These are phyloP conservation scores for Martes martes DNA, from an alignment of 2,113 vertebrate genomes.

Conservation along the genomic window DNA sequence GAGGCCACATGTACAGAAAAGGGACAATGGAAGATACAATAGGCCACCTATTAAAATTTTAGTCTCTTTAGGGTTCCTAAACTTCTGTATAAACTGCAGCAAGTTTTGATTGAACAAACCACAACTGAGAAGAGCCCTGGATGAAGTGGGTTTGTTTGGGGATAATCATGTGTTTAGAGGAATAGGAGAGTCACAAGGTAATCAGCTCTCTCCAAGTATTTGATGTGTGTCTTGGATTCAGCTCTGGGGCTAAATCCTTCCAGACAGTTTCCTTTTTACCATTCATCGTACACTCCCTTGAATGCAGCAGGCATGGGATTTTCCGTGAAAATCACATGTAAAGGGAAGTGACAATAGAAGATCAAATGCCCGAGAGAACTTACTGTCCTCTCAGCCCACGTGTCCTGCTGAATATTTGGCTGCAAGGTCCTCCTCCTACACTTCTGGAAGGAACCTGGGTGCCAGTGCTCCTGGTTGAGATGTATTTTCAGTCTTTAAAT, in stretches of 20 bases:
- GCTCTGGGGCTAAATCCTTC: neutral
- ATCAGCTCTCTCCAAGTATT: neutral
- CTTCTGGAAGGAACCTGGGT: neutral
- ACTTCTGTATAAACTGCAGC: neutral
- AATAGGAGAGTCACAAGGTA: neutral
- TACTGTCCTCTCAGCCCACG: neutral
- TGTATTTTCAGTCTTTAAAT: constrained; percentile 21
- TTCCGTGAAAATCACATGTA: neutral
- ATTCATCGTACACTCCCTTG: neutral
- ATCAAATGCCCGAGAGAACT: neutral
- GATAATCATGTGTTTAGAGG: neutral
- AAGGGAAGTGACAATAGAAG: neutral
- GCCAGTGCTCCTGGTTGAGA: neutral
- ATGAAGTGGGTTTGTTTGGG: neutral
- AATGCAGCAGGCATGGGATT: neutral
- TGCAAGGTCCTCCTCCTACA: neutral
- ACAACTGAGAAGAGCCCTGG: neutral
- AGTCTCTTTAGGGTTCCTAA: neutral
- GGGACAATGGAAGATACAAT: neutral
- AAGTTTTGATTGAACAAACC: neutral
- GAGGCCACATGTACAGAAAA: neutral
- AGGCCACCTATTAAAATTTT: neutral
- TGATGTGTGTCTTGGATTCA: neutral
- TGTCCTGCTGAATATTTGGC: neutral
- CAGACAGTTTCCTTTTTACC: neutral